Percentiles rank a stretch among this genome's conserved stretches.
phyloP scores from a whole-genome alignment of 2,888 invertebrate species.

The Strigamia transsilvanica region DNA sequence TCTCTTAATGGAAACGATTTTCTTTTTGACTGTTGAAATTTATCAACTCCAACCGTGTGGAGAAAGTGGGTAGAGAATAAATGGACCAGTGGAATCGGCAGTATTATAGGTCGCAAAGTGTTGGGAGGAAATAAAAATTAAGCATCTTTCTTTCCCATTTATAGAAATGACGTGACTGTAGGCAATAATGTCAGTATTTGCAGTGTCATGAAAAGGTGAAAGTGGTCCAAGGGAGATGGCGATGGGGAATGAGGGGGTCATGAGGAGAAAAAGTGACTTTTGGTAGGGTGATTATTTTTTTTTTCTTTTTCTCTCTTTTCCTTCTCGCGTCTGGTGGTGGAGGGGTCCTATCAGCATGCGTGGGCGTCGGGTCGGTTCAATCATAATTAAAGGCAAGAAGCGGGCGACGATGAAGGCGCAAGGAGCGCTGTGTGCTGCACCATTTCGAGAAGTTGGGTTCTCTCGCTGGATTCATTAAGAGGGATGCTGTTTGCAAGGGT shows the following conservation, averaged over 20 bases:
- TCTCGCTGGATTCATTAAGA: constrained; percentile 46
- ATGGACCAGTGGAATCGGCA: background rate
- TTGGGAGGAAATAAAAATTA: constrained; percentile 23
- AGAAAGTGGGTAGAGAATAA: constrained; percentile 26
- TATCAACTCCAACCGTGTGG: constrained; percentile 30
- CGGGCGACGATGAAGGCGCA: constrained; percentile 17
- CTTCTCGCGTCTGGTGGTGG: background rate
- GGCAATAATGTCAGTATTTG: constrained; percentile 16
- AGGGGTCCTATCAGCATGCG: background rate
- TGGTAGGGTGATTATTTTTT: constrained; percentile 27
- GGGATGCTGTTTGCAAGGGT: constrained; percentile 34
- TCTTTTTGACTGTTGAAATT: constrained; percentile 21
- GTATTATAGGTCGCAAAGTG: background rate
- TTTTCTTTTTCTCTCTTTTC: background rate
- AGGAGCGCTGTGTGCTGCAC: background rate
- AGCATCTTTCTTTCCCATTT: background rate
- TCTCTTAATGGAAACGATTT: constrained; percentile 30
- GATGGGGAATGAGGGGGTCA: background rate
- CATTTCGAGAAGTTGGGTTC: constrained; percentile 25
- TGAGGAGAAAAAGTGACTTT: constrained; percentile 2
- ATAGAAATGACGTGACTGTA: background rate
- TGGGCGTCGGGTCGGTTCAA: constrained; percentile 41
- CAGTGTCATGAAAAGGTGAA: background rate
- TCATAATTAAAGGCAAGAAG: constrained; percentile 45
- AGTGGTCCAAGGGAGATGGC: background rate